These are phyloP conservation scores for Nemotelus nigrinus DNA, from an alignment of 2,888 invertebrate species.

Conservation along the genomic window DNA sequence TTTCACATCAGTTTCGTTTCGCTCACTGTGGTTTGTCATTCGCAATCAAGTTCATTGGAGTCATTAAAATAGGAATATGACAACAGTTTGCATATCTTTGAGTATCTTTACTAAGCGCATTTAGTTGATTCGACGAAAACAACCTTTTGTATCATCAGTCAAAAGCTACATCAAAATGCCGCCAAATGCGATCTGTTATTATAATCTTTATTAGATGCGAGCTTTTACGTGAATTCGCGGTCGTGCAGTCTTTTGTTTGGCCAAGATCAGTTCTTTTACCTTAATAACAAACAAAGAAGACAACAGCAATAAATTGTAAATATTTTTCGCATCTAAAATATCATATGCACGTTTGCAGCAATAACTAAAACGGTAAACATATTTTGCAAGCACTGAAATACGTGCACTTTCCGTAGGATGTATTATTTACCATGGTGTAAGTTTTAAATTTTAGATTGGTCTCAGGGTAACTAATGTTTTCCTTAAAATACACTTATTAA, in stretches of 20 bases:
- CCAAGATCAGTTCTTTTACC: conserved; percentile 28
- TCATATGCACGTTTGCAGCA: too few relatives aligned
- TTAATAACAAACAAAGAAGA: background rate
- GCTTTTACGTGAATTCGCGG: background rate
- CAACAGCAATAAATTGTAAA: conserved; percentile 24
- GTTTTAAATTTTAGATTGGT: too few relatives aligned
- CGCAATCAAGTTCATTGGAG: conserved; percentile 2
- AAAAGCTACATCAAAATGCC: conserved; percentile 2
- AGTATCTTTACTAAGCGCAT: too few relatives aligned
- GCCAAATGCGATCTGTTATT: background rate
- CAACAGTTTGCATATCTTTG: too few relatives aligned
- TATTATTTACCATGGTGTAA: too few relatives aligned
- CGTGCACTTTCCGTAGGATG: too few relatives aligned
- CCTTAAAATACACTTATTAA: too few relatives aligned
- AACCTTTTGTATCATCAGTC: background rate
- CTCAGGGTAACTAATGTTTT: too few relatives aligned
- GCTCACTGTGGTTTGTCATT: background rate
- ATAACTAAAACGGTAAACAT: too few relatives aligned
- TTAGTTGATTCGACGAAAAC: too few relatives aligned
- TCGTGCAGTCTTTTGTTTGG: background rate
- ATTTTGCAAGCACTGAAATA: too few relatives aligned
- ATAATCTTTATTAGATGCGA: conserved; percentile 20
- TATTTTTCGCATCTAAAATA: conserved; percentile 21
- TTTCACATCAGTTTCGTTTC: background rate
- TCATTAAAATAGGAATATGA: background rate